Conservation (phyloP, 2,797 vertebrate genomes). For the Zalophus californianus region DNA sequence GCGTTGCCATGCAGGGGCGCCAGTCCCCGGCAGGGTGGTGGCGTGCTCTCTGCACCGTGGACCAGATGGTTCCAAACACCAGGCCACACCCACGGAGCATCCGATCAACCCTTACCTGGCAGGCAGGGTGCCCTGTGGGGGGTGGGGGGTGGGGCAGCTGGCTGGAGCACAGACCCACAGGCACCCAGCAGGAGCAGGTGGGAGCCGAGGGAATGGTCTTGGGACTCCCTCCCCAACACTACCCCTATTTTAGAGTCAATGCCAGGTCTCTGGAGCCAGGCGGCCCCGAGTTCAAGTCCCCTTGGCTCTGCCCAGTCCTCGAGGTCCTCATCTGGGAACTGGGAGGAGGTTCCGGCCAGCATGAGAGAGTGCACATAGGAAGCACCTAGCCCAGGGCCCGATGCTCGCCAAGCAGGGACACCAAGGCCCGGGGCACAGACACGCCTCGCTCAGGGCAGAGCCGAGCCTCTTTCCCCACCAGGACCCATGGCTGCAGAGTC, state of each 20-base stretch:
- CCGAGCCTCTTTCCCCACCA: not conserved
- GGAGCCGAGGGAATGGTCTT: fast-evolving
- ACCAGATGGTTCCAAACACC: fast-evolving
- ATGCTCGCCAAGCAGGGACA: not conserved
- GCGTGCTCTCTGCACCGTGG: fast-evolving
- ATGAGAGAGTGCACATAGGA: not conserved
- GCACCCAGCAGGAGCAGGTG: not conserved
- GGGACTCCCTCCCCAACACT: no score
- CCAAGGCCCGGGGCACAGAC: not conserved
- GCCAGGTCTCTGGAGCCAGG: not conserved
- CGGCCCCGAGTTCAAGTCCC: not conserved
- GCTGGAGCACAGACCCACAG: no score
- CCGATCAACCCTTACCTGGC: not conserved
- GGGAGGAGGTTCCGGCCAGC: not conserved
- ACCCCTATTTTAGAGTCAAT: not conserved
- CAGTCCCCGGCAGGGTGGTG: fast-evolving
- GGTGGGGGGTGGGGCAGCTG: not conserved
- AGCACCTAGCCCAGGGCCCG: not conserved
- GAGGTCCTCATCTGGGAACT: not conserved
- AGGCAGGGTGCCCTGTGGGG: not conserved
- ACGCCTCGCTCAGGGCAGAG: fast-evolving
- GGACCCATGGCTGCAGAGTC: not conserved
- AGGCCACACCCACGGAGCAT: not conserved
- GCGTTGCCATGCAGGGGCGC: not conserved
- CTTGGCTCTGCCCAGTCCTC: not conserved